Conservation (phyloP, 2,797 vertebrate genomes). For the Sardinella longiceps region DNA sequence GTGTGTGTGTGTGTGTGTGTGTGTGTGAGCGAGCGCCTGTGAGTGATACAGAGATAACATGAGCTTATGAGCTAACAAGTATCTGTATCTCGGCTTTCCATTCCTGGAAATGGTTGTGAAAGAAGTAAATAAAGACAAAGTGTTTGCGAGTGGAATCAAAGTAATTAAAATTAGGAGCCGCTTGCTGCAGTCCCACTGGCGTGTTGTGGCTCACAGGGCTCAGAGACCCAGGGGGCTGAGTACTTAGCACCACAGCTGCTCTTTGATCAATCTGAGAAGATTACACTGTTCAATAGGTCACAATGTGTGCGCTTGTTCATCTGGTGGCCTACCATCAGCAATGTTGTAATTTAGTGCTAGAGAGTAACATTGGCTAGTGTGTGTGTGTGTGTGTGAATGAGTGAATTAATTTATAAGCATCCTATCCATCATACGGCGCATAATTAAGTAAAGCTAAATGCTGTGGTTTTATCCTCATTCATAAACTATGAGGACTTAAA, state of each 20-base stretch:
- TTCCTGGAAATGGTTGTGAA: background rate
- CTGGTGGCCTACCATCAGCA: background rate
- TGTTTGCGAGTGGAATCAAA: background rate
- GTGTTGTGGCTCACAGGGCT: background rate
- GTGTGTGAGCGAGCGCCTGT: background rate
- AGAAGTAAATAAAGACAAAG: background rate
- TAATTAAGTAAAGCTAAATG: background rate
- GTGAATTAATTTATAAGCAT: background rate
- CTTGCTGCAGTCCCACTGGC: background rate
- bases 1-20: background rate
- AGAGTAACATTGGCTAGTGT: background rate
- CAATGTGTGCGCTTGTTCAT: background rate
- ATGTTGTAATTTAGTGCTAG: background rate
- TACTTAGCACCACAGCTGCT: background rate
- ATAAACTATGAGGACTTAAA: background rate
- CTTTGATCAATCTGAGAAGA: background rate
- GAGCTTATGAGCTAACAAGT: background rate
- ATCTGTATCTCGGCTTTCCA: background rate
- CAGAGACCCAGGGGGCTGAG: background rate
- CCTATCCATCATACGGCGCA: background rate
- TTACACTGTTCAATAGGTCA: constrained; percentile 9
- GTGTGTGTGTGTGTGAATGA: no score
- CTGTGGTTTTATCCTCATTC: background rate
- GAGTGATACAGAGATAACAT: background rate
- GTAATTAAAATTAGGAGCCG: background rate